Conservation (phyloP, 2,888 invertebrate species). For the Liopterus haemorrhoidalis region DNA sequence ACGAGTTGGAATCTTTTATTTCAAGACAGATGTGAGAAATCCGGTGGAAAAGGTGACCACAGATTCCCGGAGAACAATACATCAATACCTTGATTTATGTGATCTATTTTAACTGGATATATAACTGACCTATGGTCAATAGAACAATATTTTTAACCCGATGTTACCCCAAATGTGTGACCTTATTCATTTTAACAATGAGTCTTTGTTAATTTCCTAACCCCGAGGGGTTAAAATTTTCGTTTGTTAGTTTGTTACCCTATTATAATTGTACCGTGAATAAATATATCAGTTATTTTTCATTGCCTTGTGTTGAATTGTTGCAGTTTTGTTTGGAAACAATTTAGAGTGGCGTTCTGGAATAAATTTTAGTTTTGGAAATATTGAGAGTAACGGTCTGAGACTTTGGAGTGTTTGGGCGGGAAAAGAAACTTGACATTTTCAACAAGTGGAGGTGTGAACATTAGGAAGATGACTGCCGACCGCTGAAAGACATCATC, state of each 20-base stretch:
- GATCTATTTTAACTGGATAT: slow-evolving; percentile 16
- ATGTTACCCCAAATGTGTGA: slow-evolving; percentile 7
- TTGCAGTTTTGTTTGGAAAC: slow-evolving; percentile 18
- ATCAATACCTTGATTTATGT: slow-evolving; percentile 16
- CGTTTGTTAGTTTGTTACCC: no score
- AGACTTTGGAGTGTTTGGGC: no score
- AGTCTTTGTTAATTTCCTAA: slow-evolving; percentile 38
- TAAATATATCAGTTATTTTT: slow-evolving; percentile 46
- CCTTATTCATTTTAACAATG: slow-evolving; percentile 5
- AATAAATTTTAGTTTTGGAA: no score
- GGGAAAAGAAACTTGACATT: no score
- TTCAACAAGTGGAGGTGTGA: no score
- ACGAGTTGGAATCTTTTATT: background rate
- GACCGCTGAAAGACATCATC: no score
- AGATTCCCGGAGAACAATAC: slow-evolving; percentile 9
- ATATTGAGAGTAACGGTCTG: no score
- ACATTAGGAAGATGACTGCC: no score
- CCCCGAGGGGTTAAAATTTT: slow-evolving; percentile 45
- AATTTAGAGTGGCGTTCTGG: slow-evolving; percentile 22
- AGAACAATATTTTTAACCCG: slow-evolving; percentile 21
- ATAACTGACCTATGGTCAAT: slow-evolving; percentile 18
- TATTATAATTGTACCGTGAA: slow-evolving; percentile 43
- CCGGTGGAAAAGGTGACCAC: slow-evolving; percentile 3
- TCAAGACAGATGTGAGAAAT: slow-evolving; percentile 11
- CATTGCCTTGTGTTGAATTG: slow-evolving; percentile 32